Base-by-base conservation (phyloP, 2,888 invertebrate species). In the Xanthorhoe designata region DNA sequence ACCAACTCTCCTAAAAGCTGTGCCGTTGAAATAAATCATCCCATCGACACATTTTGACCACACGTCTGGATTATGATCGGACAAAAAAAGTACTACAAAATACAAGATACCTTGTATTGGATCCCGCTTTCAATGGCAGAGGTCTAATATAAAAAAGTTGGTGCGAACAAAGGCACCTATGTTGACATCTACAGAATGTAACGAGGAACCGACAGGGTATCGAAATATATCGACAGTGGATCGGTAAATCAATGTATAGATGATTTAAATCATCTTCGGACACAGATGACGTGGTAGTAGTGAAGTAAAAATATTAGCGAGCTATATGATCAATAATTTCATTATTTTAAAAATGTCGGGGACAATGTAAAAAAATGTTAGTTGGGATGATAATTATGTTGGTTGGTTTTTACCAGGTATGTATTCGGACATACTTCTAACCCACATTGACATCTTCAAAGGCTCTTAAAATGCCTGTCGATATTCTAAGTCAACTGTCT, bases 11-110 rank as follows among this genome's bases (percentile, higher is more conserved):
- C 75, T 75, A 79, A 83, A 81, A 71, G 65, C 68, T 62, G 64
- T 71, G 54, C 80, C 72, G 78, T 75, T 74, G 85, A 84, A 85
- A 92, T 92, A 92, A 92, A 92, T 92, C 90, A 85, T 88, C 86
- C 88, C 90, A 85, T 90, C 91, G 90, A 89, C 90, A 91, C 92
- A 88, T 92, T 88, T 90, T 88, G 91, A 92, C 91, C 91, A 84
- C 92, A 90, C 88, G 90, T 91, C 92, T 87, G 79, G 80, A 86
- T 81, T 88, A 90, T 88, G 90, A 92, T 90, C 86, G 82, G 85
- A 42, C 38, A 42, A 42, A 42, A 38, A 42, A 42, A 32, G 32
- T 42, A 38, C 10, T 84, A 90, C 90, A 88, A 89, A 87, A 89
- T 89, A 84, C 83, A 89, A 81, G 78, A 76, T 63, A 76, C 78